A percentile compares a stretch with the other conserved stretches of the same genome.
Evolutionary conservation across 2,113 vertebrate species (phyloP).

Genomic region (Monopterus albus): DNA sequence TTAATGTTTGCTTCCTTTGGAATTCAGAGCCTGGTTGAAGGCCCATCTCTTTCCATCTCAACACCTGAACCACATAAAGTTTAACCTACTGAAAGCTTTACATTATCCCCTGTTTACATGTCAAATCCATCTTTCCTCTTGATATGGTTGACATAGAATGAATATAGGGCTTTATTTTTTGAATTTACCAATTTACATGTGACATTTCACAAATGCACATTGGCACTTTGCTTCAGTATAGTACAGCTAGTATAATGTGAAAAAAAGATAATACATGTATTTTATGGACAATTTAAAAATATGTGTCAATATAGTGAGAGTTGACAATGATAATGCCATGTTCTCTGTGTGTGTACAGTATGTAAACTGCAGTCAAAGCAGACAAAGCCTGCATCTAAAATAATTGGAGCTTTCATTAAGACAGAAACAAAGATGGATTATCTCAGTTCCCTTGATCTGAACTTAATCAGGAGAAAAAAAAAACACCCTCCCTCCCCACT

Average conservation of each 20-base stretch:
- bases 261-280: constrained; percentile 11
- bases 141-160: constrained; percentile 57
- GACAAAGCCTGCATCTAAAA: constrained; percentile 55
- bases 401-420: constrained; percentile 75
- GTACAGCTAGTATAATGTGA: neutral
- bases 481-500: constrained; percentile 27
- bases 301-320: neutral
- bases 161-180: constrained; percentile 61
- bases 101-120: constrained; percentile 70
- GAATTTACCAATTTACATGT: constrained; percentile 50
- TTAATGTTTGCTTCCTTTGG: constrained; percentile 21
- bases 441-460: constrained; percentile 76
- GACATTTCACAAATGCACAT: constrained; percentile 53
- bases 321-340: neutral
- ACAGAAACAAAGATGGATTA: constrained; percentile 64
- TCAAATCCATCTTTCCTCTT: constrained; percentile 64
- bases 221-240: constrained; percentile 20
- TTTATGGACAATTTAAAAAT: constrained; percentile 16
- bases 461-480: constrained; percentile 61
- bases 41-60: constrained; percentile 14
- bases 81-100: constrained; percentile 56
- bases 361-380: constrained; percentile 31
- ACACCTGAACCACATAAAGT: constrained; percentile 38
- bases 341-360: neutral
- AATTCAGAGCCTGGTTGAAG: constrained; percentile 13